Base-by-base conservation (phyloP, 2,888 invertebrate genomes). In the Coremacera marginata region DNA sequence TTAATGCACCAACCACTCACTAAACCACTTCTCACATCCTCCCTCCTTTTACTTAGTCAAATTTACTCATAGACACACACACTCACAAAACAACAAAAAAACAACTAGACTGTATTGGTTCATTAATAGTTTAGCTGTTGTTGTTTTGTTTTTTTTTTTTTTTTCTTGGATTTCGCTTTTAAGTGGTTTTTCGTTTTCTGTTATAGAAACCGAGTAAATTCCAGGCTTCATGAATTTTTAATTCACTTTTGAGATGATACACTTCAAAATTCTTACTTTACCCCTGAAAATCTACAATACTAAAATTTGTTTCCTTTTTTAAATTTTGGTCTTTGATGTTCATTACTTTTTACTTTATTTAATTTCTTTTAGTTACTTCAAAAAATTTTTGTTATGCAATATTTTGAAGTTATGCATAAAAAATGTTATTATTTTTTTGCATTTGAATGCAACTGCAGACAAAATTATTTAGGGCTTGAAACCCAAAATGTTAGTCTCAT, bases 201-300 rank as follows among this genome's bases (percentile, higher is more conserved):
- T 14, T 67, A 77, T 83, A 84, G 74, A 84, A 84, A 84, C 84
- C 86, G 84, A 85, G 82, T 86, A 86, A 88, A 84, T 86, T 82
- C 82, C 84, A 84, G 87, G 86, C 87, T 86, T 88, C 88, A 87
- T 87, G 87, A 87, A 87, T 87, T 87, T 87, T 87, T 88, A 88
- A 87, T 87, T 86, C 86, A 85, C 86, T 88, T 84, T 84, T 82
- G 85, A 85, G 84, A 82, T 81, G 84, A 84, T 82, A 82, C 67
- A 74, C 67, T 67, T 67, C 37, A 67, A 55, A 74, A 55, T 55
- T 74, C 14, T 25, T 55, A 37, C 34, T 34, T 57, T 25, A 55
- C 3, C 49, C 63, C 11, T 51, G 7, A 37, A 4, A 44, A 44
- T 44, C 44, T 44, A 37, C 4, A 37, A 8, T 37, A 37, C 37